Conservation (phyloP, 2,113 vertebrate species). For the Hipposideros armiger region DNA sequence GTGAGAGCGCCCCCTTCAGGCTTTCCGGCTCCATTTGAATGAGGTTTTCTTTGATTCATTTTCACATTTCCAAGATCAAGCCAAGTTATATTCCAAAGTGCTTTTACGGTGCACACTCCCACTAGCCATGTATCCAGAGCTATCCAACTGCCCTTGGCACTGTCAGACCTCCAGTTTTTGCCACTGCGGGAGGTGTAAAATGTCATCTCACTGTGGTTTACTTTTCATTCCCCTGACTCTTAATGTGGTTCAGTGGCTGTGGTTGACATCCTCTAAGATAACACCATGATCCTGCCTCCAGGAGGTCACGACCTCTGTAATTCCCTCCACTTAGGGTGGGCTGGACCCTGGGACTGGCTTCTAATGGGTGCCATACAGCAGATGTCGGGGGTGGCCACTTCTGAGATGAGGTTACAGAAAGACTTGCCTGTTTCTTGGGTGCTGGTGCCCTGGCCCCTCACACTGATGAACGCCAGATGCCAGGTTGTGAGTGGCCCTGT, state of each 20-base stretch:
- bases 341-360: background rate
- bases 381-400: too few relatives aligned
- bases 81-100: background rate
- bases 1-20: background rate
- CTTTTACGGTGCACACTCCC: background rate
- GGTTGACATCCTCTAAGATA: background rate
- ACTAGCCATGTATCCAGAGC: rapidly evolving
- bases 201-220: too few relatives aligned
- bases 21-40: background rate
- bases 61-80: background rate
- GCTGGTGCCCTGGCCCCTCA: too few relatives aligned
- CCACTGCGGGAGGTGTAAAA: too few relatives aligned
- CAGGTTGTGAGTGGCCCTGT: rapidly evolving
- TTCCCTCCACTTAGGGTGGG: background rate
- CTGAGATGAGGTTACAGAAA: background rate
- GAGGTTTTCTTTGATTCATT: background rate
- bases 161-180: background rate
- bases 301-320: rapidly evolving
- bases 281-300: background rate
- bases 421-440: background rate
- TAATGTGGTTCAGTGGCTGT: background rate
- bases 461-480: background rate
- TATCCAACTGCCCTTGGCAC: too few relatives aligned
- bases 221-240: too few relatives aligned
- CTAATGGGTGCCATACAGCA: background rate